Evolutionary conservation across 2,888 invertebrate species (phyloP).

Genomic region (Barypeithes pellucidus): DNA sequence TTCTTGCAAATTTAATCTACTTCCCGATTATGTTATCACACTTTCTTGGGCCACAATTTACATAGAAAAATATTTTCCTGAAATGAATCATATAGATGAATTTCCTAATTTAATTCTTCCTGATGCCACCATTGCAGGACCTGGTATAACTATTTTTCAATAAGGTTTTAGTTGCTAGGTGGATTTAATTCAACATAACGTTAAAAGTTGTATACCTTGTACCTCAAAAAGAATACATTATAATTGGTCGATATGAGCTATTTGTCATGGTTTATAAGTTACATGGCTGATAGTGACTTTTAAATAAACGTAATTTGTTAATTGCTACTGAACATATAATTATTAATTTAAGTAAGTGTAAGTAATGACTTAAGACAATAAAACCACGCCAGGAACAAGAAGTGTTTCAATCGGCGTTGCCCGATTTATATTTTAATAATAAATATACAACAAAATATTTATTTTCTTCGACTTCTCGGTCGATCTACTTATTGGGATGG

Average conservation of each 20-base stretch:
- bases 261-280: conserved; percentile 29
- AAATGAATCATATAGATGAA: no score
- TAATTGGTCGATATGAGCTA: conserved; percentile 37
- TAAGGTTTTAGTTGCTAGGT: conserved; percentile 17
- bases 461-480: no score
- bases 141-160: conserved; percentile 1
- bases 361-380: conserved; percentile 25
- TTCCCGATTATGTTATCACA: no score
- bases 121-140: no score
- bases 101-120: no score
- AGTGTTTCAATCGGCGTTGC: no score
- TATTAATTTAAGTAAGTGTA: conserved; percentile 27
- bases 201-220: conserved; percentile 39
- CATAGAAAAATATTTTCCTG: no score
- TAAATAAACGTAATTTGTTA: conserved; percentile 30
- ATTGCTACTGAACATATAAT: conserved; percentile 29
- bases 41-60: no score
- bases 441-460: no score
- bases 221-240: conserved; percentile 33
- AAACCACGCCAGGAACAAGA: conserved; percentile 10
- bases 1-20: no score
- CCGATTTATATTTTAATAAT: no score
- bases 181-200: conserved; percentile 24
- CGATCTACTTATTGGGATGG: no score
- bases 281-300: conserved; percentile 34